A percentile compares a stretch with the other conserved stretches of the same genome.
These are phyloP conservation scores for Phyllopteryx taeniolatus DNA, from an alignment of 2,113 vertebrate genomes.

Conservation along the genomic window DNA sequence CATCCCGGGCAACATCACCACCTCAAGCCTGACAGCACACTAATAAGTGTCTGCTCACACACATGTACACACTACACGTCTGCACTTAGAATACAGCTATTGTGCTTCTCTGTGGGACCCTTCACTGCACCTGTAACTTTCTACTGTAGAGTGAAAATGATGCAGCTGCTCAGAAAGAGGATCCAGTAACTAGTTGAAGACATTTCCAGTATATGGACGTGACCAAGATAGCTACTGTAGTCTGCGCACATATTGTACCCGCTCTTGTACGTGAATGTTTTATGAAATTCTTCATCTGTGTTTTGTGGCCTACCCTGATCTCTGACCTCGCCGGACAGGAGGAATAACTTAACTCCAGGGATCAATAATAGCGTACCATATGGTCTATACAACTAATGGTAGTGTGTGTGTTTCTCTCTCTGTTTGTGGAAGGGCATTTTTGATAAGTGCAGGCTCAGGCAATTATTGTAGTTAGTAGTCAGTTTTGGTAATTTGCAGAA, in stretches of 20 bases:
- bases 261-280: background rate
- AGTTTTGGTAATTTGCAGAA: background rate
- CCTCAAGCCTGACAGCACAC: background rate
- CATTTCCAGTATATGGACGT: background rate
- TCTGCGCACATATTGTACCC: background rate
- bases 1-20: background rate
- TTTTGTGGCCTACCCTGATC: conserved; percentile 37
- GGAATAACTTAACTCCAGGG: conserved; percentile 24
- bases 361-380: conserved; percentile 20
- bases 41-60: conserved; percentile 26
- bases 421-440: background rate
- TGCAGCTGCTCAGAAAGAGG: conserved; percentile 19
- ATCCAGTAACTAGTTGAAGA: background rate
- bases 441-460: conserved; percentile 9
- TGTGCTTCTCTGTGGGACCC: conserved; percentile 28
- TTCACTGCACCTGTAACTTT: conserved; percentile 56
- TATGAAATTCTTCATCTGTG: conserved; percentile 23
- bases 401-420: conserved; percentile 28
- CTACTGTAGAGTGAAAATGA: conserved; percentile 31
- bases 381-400: background rate
- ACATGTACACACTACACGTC: conserved; percentile 9
- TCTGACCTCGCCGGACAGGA: conserved; percentile 15
- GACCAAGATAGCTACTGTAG: background rate
- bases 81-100: conserved; percentile 37
- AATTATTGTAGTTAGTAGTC: conserved; percentile 10